Base-by-base conservation (phyloP, 2,888 invertebrate genomes). In the Exocentrus adspersus region DNA sequence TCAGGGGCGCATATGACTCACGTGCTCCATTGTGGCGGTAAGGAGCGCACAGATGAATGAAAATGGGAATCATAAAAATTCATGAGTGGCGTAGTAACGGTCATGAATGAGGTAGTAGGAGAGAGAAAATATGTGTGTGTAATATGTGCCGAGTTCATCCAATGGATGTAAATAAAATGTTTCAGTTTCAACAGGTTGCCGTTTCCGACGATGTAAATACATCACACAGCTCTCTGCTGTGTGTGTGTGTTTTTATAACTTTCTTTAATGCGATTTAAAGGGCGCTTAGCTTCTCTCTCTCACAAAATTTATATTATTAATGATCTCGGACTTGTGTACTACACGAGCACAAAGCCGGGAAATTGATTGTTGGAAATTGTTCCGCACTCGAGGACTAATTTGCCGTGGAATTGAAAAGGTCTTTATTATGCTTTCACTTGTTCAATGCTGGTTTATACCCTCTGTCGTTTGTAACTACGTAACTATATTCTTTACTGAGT, bases 161-260 rank as follows among this genome's bases (percentile, higher is more conserved):
- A 67, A 73, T 72, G 67, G 68, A 73, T 74, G 72, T 75, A 74
- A 75, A 75, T 75, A 75, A 75, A 74, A 74, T 67, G 68, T 72
- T 74, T 75, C 74, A 74, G 68, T 71, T 74, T 75, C 75, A 75
- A 75, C 75, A 75, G 75, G 75, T 75, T 75, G 75, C 68, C 69
- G 73, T 73, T 70, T n/a, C 66, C 37, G 37, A n/a, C n/a, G n/a
- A n/a, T n/a, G 72, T 73, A 74, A 73, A 72, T 68, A 72, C 67
- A 70, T 73, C 75, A 72, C n/a, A n/a, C n/a, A n/a, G n/a, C n/a
- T n/a, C n/a, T n/a, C n/a, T n/a, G 72, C 70, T 57, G 67, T 65
- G 68, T 37, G 37, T 37, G 37, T 37, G 68, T 56, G 57, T 74
- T 75, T 75, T 75, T 73, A 60, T 43, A 53, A 37, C 37, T 69